Evolutionary conservation across 2,888 invertebrate genomes (phyloP).

Genomic region (Phanerotoma sp.): DNA sequence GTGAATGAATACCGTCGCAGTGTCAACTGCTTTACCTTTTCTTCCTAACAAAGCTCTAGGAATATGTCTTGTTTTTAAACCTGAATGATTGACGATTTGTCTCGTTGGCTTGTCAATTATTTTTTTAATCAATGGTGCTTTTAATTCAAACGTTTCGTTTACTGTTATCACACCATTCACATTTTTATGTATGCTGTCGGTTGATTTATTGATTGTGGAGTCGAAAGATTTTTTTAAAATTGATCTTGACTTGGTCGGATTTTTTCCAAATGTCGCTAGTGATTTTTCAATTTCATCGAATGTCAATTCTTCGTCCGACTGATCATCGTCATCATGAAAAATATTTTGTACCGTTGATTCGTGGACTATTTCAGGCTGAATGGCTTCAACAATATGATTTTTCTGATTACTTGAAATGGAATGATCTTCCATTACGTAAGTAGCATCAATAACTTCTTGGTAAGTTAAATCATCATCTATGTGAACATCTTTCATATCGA

Average conservation of each 20-base stretch:
- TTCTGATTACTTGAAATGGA: neutral
- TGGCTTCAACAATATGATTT: neutral
- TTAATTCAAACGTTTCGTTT: slow-evolving; percentile 7
- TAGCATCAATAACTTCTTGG: neutral
- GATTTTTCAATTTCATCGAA: slow-evolving; percentile 51
- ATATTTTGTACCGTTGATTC: slow-evolving; percentile 53
- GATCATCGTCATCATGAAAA: slow-evolving; percentile 45
- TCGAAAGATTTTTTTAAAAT: neutral
- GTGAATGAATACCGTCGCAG: slow-evolving; percentile 1
- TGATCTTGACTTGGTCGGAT: neutral
- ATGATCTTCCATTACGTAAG: neutral
- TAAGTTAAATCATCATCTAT: slow-evolving; percentile 7
- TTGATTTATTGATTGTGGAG: neutral
- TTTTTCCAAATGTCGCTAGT: slow-evolving; percentile 37
- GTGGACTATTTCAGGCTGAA: slow-evolving; percentile 43
- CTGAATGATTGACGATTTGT: neutral
- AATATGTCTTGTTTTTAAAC: neutral
- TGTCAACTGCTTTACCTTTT: neutral
- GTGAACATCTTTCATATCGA: neutral
- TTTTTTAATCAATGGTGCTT: neutral
- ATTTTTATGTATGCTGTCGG: neutral
- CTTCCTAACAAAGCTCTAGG: slow-evolving; percentile 7
- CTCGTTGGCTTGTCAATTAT: neutral
- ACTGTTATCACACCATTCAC: neutral
- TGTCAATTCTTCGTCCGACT: slow-evolving; percentile 51